Conservation (phyloP, 1,140 invertebrate species). For the Eurosta solidaginis region DNA sequence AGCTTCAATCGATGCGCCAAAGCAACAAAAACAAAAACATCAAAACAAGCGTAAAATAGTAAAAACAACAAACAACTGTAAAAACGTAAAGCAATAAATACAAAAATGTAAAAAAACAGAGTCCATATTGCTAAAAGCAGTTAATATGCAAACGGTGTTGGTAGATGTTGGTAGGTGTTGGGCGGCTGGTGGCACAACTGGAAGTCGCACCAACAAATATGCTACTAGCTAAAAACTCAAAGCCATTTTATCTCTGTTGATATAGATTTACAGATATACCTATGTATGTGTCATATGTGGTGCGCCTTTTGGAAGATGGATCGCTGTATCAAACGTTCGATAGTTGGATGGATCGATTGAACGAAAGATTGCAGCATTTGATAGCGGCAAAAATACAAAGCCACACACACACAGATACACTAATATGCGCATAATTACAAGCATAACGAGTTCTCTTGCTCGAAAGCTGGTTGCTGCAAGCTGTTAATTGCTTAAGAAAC, state of each 20-base stretch:
- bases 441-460: background rate
- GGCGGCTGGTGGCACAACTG: background rate
- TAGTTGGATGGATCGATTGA: background rate
- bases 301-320: slow-evolving; percentile 13
- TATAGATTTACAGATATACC: background rate
- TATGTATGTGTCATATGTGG: background rate
- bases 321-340: background rate
- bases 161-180: too few relatives aligned
- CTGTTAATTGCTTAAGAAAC: background rate
- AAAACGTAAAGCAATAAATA: background rate
- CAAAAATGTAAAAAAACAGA: background rate
- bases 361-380: background rate
- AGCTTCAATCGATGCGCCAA: slow-evolving; percentile 16
- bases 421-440: background rate
- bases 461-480: background rate
- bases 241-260: background rate
- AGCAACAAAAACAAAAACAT: background rate
- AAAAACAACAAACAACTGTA: background rate
- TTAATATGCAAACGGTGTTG: background rate
- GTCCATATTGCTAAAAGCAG: background rate
- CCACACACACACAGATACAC: background rate
- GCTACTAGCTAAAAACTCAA: background rate
- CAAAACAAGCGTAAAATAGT: background rate
- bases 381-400: background rate
- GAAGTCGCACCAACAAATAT: background rate